Percentiles rank a stretch among this genome's conserved stretches.
Evolutionary conservation across 2,797 vertebrate species (phyloP).

Genomic region (Mionectes olivaceus): DNA sequence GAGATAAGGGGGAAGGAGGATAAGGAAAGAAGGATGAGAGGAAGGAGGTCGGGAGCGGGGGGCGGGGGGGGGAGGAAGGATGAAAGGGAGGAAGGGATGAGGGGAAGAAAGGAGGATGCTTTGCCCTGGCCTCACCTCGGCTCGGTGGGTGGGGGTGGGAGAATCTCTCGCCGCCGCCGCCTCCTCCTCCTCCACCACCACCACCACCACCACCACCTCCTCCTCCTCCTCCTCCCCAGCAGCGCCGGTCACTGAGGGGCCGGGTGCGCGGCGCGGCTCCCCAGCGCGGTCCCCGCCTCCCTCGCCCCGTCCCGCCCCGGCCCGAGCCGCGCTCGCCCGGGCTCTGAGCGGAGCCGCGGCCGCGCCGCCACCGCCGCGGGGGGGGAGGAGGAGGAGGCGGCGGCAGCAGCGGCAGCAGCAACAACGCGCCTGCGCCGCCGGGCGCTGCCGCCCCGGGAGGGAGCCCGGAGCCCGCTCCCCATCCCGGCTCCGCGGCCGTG

Average conservation of each 20-base stretch:
- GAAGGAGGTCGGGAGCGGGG: not conserved
- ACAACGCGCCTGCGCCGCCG: conserved; percentile 70
- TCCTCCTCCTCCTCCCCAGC: conserved; percentile 55
- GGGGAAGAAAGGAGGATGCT: conserved; percentile 73
- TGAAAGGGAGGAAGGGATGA: conserved; percentile 46
- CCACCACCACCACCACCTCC: not conserved
- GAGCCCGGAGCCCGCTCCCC: too few species aligned
- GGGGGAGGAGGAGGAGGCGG: too few species aligned
- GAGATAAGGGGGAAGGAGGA: conserved; percentile 27
- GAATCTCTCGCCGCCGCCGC: conserved; percentile 61
- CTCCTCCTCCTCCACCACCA: not conserved
- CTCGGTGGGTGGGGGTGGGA: conserved; percentile 67
- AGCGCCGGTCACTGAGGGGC: not conserved
- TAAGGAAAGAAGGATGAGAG: conserved; percentile 34
- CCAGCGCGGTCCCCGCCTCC: conserved; percentile 19
- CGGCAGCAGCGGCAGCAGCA: too few species aligned
- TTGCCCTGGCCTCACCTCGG: conserved; percentile 80
- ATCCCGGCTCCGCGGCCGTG: conserved; percentile 3
- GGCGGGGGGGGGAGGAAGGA: not conserved
- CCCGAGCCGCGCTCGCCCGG: conserved; percentile 32
- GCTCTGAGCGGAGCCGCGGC: conserved; percentile 32
- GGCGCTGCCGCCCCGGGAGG: not conserved
- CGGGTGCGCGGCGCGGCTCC: conserved; percentile 3
- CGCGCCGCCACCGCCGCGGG: conserved; percentile 64
- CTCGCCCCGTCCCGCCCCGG: not conserved